phyloP scores from a whole-genome alignment of 1,140 invertebrate genomes.

The Hylyphantes graminicola region DNA sequence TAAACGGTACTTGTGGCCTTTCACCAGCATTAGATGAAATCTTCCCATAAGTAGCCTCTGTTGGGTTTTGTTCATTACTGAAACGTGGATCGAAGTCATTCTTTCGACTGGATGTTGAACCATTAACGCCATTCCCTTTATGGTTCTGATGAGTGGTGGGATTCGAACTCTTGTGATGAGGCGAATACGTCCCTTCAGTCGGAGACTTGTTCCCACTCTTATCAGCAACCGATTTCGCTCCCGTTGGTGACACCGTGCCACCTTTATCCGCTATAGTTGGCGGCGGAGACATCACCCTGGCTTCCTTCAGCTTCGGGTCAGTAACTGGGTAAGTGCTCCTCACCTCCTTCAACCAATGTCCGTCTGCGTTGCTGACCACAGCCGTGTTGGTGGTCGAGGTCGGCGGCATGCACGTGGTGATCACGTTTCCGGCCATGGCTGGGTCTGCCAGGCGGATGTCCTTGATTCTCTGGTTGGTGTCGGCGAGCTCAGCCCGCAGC shows the following conservation, averaged over 20 bases:
- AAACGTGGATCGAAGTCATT: no score
- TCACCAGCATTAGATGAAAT: neutral
- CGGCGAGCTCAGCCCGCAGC: constrained; percentile 72
- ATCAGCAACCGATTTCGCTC: no score
- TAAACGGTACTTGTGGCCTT: constrained; percentile 17
- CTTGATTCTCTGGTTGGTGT: constrained; percentile 69
- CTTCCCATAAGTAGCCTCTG: no score
- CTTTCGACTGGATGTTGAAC: no score
- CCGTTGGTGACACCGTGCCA: constrained; percentile 4
- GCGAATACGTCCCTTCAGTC: no score
- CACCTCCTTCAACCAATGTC: constrained; percentile 36
- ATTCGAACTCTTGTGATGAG: no score
- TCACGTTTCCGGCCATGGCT: constrained; percentile 50
- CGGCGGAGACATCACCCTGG: constrained; percentile 10
- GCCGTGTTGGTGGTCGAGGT: constrained; percentile 38
- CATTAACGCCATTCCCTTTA: no score
- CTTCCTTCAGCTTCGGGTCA: neutral
- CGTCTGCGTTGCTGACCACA: constrained; percentile 29
- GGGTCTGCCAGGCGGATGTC: constrained; percentile 60
- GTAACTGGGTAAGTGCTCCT: neutral
- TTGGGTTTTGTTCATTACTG: no score
- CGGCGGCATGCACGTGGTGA: constrained; percentile 58
- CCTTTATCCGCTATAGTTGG: constrained; percentile 29
- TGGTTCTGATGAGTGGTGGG: no score
- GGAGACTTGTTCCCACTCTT: no score